Evolutionary conservation across 2,113 vertebrate species (phyloP), one percentile per base, ranked within the genome.

Genomic region (Cacatua alba): DNA sequence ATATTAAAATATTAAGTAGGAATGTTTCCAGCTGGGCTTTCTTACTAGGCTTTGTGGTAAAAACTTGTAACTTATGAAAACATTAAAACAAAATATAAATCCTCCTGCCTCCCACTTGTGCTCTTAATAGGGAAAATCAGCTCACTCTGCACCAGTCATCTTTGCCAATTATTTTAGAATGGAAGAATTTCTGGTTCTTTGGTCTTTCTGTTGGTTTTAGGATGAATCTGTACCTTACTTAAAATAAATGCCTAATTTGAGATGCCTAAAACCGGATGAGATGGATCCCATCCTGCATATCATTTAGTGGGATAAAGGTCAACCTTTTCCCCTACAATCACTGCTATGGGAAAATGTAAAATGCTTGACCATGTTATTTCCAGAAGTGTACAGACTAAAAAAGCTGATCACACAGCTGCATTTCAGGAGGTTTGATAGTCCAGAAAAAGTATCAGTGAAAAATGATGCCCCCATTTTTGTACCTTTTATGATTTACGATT

Each of bases 51-150:
- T 90, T 93, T 79, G 37, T 91, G 63, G 92, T 74, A 90, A 93
- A 94, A 70, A 96, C 91, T 89, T 95, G 89, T 91, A 91, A 78
- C 84, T 91, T 93, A 53, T 72, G 84, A 93, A 95, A 97, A 95
- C 44, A 91, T 65, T 92, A 93, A 89, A 91, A 5, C n/a, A 91
- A 82, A 80, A 80, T 74, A 85, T 93, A 96, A 96, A 95, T 93
- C 82, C 59, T 96, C 51, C 41, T 88, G 33, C 63, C 53, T 92
- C 78, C 87, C 28, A 77, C 59, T 89, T 63, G 67, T 49, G 37
- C n/a, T 95, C 28, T 49, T 82, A 74, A 93, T 82, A 90, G 70
- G 59, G 65, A 89, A 91, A 91, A 95, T 76, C 83, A 75, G 13
- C 74, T 95, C 74, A 44, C 44, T 65, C 65, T 91, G 62, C 81